These are phyloP conservation scores for Bradysia coprophila DNA, from an alignment of 1,140 invertebrate species.

Conservation along the genomic window DNA sequence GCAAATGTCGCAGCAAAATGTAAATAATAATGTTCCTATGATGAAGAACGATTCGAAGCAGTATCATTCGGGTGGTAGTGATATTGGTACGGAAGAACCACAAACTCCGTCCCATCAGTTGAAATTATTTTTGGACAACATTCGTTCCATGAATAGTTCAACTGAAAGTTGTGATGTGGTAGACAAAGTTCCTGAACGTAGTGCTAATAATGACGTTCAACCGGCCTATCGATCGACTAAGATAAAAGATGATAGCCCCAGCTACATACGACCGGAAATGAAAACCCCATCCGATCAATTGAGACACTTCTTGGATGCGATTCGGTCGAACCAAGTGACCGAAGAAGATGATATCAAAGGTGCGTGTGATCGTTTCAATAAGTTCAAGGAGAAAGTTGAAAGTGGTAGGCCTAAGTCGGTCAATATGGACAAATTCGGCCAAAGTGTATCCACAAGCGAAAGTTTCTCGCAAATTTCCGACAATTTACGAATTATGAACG, in stretches of 20 bases:
- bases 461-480: constrained; percentile 23
- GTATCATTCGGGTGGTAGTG: background rate
- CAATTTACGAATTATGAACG: constrained; percentile 21
- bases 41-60: constrained; percentile 1
- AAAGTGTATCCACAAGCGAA: constrained; percentile 19
- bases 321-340: constrained; percentile 22
- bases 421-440: constrained; percentile 8
- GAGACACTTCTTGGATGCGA: constrained; percentile 20
- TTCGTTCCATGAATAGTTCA: constrained; percentile 7
- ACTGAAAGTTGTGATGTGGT: constrained; percentile 13
- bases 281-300: constrained; percentile 23
- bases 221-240: background rate
- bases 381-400: constrained; percentile 2
- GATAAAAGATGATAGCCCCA: background rate
- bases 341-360: constrained; percentile 7
- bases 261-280: background rate
- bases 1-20: background rate
- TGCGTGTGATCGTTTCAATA: background rate
- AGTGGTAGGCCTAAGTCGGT: background rate
- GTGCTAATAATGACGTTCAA: background rate
- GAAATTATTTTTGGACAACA: constrained; percentile 20
- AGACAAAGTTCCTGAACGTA: constrained; percentile 7
- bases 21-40: constrained; percentile 1
- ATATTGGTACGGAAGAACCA: constrained; percentile 6
- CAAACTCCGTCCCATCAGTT: constrained; percentile 20